Conservation (phyloP, 2,797 vertebrate species). For the Coregonus sp. region DNA sequence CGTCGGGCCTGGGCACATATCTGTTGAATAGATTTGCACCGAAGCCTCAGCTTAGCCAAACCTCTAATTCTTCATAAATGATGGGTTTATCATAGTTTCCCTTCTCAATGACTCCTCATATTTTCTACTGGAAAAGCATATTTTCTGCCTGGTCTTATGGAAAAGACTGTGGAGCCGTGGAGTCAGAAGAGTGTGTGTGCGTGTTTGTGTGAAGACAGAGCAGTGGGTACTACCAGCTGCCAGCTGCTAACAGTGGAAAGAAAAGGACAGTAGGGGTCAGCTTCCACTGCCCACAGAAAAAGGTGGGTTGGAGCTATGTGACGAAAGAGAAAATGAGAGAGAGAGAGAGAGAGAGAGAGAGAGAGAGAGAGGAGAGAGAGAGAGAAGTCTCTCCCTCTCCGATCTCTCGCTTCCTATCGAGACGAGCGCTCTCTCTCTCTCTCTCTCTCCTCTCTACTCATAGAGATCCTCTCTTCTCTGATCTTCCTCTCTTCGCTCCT, state of each 20-base stretch:
- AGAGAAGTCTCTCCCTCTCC: too few relatives aligned
- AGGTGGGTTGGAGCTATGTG: not conserved
- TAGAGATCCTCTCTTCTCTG: too few relatives aligned
- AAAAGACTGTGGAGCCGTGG: not conserved
- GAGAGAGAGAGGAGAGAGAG: too few relatives aligned
- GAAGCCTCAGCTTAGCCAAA: not conserved
- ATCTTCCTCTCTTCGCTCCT: too few relatives aligned
- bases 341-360: not conserved
- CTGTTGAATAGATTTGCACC: not conserved
- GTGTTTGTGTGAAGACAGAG: too few relatives aligned
- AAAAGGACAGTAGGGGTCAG: not conserved
- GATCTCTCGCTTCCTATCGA: too few relatives aligned
- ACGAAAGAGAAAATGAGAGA: not conserved
- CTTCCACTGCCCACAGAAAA: too few relatives aligned
- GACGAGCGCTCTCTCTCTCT: too few relatives aligned
- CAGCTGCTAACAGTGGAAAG: not conserved
- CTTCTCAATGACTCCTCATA: not conserved
- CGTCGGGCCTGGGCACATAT: not conserved
- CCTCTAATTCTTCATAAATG: slow-evolving; percentile 1
- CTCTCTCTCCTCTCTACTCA: too few relatives aligned
- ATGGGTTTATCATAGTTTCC: not conserved
- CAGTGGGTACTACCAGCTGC: too few relatives aligned
- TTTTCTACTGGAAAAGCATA: not conserved
- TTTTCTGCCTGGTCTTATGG: not conserved
- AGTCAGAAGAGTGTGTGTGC: not conserved